Base-by-base conservation (phyloP, 2,888 invertebrate genomes). In the Melanotus villosus region DNA sequence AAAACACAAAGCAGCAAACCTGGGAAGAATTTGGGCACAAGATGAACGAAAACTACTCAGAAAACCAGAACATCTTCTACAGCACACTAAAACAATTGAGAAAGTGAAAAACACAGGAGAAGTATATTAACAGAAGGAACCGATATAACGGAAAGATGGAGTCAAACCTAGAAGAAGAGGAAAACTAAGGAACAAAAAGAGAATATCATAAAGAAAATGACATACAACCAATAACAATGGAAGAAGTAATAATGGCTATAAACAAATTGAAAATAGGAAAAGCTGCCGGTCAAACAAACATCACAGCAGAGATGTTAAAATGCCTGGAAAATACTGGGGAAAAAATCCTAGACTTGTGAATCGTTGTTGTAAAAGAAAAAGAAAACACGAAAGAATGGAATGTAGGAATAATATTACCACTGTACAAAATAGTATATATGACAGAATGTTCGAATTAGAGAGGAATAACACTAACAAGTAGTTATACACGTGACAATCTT, bases 141-240 rank as follows among this genome's bases (percentile, higher is more conserved):
- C 7, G 3, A 26, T n/a, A 26, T 26, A 26, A 26, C 7, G 26
- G 26, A 26, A 26, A 26, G 26, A 26, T 26, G 26, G 4, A 3
- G 7, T 5, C 26, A 7, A n/a, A 36, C 10, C 36, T 6, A n/a
- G n/a, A 36, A n/a, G n/a, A n/a, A 36, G 36, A 36, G 10, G 2
- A 36, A 10, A 10, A 36, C 2, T 2, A 36, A 36, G n/a, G 10
- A 36, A n/a, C 2, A 7, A 3, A 26, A 26, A 26, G n/a, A n/a
- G n/a, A 5, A 26, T 26, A 36, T 36, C 3, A 7, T 36, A n/a
- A 36, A 36, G 36, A 36, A n/a, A 36, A 2, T n/a, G 10, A n/a
- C 10, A 36, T 36, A 36, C 36, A 36, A 36, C 36, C 36, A 36
- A 36, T 36, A 36, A 36, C 36, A 36, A n/a, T n/a, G n/a, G n/a